Evolutionary conservation across 2,888 invertebrate genomes (phyloP).

Genomic region (Parapristionchus giblindavisi): DNA sequence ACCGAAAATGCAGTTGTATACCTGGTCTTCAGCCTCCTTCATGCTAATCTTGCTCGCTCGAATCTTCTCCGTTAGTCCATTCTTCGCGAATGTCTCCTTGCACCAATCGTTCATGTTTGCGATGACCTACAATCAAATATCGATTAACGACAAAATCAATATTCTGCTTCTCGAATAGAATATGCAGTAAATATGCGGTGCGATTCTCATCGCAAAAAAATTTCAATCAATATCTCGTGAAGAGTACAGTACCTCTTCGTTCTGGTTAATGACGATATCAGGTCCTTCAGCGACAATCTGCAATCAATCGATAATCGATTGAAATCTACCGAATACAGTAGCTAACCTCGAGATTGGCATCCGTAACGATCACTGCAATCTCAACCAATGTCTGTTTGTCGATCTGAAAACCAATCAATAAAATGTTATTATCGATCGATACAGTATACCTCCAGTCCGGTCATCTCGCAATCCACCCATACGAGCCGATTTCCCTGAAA

Average conservation of each 20-base stretch:
- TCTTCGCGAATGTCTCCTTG: slow-evolving; percentile 82
- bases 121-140: slow-evolving; percentile 71
- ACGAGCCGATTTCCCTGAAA: slow-evolving; percentile 49
- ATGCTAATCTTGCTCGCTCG: slow-evolving; percentile 78
- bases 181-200: neutral
- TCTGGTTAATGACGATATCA: slow-evolving; percentile 82
- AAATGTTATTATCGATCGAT: neutral
- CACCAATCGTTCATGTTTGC: slow-evolving; percentile 87
- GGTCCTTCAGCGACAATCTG: slow-evolving; percentile 71
- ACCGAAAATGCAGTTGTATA: too few species aligned
- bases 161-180: neutral
- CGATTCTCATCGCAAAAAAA: slow-evolving; percentile 1
- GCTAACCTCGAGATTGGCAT: slow-evolving; percentile 71
- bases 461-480: slow-evolving; percentile 77
- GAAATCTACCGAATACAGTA: neutral
- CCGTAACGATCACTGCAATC: slow-evolving; percentile 88
- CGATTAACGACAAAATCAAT: neutral
- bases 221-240: neutral
- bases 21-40: slow-evolving; percentile 78
- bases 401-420: neutral
- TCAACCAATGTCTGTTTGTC: slow-evolving; percentile 84
- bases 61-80: slow-evolving; percentile 82
- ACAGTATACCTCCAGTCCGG: slow-evolving; percentile 80
- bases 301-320: neutral
- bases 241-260: slow-evolving; percentile 74